These are phyloP conservation scores for Agelastica alni DNA, from an alignment of 2,888 invertebrate genomes.

Conservation along the genomic window DNA sequence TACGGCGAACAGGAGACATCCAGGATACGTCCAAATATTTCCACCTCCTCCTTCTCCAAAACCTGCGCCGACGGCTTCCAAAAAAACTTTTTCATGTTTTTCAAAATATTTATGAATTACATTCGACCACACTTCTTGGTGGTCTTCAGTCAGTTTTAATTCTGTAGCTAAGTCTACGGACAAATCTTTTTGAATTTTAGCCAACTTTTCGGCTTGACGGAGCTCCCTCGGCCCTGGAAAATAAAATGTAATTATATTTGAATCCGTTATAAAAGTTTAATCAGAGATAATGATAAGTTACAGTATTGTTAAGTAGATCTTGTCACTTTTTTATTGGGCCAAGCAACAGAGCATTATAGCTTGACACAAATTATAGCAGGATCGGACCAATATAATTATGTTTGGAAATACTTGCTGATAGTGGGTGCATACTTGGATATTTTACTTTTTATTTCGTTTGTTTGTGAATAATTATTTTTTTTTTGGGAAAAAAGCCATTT, in stretches of 20 bases:
- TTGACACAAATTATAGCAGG: no score
- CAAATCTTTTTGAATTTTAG: slow-evolving; percentile 64
- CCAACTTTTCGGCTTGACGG: slow-evolving; percentile 60
- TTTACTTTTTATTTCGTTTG: no score
- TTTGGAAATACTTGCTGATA: no score
- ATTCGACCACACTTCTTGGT: slow-evolving; percentile 66
- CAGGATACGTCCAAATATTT: slow-evolving; percentile 70
- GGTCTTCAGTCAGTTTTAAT: slow-evolving; percentile 61
- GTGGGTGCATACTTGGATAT: no score
- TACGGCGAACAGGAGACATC: slow-evolving; percentile 69
- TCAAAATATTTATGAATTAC: slow-evolving; percentile 63
- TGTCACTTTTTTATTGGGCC: no score
- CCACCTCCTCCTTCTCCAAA: slow-evolving; percentile 64
- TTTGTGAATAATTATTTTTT: no score
- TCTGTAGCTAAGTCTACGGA: slow-evolving; percentile 68
- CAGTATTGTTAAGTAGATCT: no score
- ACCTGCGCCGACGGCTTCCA: slow-evolving; percentile 62
- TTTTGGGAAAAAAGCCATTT: no score
- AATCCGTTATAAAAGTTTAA: no score
- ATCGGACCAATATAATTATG: no score
- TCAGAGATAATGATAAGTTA: no score
- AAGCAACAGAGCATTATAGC: no score
- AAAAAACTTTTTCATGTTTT: slow-evolving; percentile 63
- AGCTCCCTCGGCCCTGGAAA: slow-evolving; percentile 64
- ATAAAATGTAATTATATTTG: neutral